These are phyloP conservation scores for Garrulus glandarius DNA, from an alignment of 2,797 vertebrate species.

Conservation along the genomic window DNA sequence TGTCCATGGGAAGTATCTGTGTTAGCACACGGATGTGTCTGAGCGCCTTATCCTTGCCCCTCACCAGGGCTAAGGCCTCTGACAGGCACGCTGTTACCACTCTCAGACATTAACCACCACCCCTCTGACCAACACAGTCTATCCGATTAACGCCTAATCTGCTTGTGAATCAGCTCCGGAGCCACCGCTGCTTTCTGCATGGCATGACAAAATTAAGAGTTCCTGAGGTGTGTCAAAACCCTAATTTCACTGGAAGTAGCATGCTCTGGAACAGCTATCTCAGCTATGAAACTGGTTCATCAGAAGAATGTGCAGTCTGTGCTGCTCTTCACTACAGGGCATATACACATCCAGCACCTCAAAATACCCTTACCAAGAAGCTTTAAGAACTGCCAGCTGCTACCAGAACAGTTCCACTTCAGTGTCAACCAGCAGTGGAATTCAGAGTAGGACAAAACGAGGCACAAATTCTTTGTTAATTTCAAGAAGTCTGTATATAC, in stretches of 20 bases:
- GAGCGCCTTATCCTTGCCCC: background rate
- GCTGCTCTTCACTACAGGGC: background rate
- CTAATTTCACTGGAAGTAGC: background rate
- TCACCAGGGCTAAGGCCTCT: background rate
- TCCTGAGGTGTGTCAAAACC: background rate
- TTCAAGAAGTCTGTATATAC: background rate
- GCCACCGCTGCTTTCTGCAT: background rate
- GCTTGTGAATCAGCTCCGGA: background rate
- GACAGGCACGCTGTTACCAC: fast-evolving
- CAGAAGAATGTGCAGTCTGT: background rate
- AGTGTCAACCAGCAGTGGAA: background rate
- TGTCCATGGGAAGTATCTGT: background rate
- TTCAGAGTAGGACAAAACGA: background rate
- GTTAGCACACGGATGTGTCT: background rate
- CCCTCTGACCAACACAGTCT: background rate
- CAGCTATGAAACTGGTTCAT: background rate
- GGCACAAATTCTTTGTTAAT: background rate
- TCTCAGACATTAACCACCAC: background rate
- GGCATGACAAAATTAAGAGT: background rate
- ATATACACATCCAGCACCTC: background rate
- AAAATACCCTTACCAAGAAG: background rate
- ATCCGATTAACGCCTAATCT: background rate
- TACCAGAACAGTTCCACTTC: background rate
- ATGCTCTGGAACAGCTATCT: background rate
- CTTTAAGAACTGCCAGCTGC: background rate